phyloP scores from a whole-genome alignment of 1,140 invertebrate species.

The Drosophila varians region DNA sequence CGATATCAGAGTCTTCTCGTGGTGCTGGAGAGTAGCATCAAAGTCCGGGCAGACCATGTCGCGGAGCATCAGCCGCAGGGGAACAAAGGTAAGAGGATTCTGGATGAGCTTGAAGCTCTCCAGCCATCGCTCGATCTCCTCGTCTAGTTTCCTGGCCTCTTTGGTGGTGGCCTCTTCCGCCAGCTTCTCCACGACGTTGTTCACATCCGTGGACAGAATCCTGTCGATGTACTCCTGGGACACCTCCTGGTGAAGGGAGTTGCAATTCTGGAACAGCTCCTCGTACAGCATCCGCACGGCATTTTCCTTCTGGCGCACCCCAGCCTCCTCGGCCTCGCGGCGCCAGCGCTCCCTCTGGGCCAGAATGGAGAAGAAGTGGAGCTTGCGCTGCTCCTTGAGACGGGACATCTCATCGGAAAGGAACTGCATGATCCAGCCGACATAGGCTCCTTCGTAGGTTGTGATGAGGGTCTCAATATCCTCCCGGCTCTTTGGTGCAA shows the following conservation, averaged over 20 bases:
- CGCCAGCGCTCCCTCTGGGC: slow-evolving; percentile 87
- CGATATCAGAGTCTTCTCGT: slow-evolving; percentile 45
- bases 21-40: background rate
- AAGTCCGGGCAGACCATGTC: slow-evolving; percentile 57
- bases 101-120: slow-evolving; percentile 79
- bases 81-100: slow-evolving; percentile 83
- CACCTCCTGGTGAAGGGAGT: slow-evolving; percentile 86
- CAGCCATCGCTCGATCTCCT: slow-evolving; percentile 85
- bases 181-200: slow-evolving; percentile 85
- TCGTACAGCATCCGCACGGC: slow-evolving; percentile 87
- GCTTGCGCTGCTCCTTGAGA: slow-evolving; percentile 88
- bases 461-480: slow-evolving; percentile 55
- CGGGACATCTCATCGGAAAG: slow-evolving; percentile 87
- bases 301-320: slow-evolving; percentile 87
- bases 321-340: slow-evolving; percentile 88
- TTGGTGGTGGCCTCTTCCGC: slow-evolving; percentile 85
- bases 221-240: slow-evolving; percentile 87
- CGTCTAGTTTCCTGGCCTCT: slow-evolving; percentile 82
- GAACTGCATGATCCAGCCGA: slow-evolving; percentile 75
- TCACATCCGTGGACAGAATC: slow-evolving; percentile 86
- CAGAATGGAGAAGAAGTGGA: slow-evolving; percentile 88
- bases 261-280: slow-evolving; percentile 86
- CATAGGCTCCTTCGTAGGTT: slow-evolving; percentile 66
- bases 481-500: slow-evolving; percentile 19
- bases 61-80: slow-evolving; percentile 39